Evolutionary conservation across 1,140 invertebrate species (phyloP).

Genomic region (Solenopsis invicta): DNA sequence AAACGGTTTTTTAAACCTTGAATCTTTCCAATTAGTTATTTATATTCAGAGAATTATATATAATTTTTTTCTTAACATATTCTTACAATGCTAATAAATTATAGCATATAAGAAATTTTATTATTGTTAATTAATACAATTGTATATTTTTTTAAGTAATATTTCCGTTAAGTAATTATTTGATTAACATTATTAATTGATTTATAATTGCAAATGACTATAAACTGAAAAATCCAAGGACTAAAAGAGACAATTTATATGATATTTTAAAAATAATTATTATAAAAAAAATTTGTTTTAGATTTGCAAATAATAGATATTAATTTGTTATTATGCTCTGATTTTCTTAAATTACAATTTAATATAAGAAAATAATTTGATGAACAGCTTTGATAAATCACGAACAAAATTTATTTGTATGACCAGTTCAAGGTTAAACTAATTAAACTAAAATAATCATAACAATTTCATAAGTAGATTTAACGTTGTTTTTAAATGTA

Average conservation of each 20-base stretch:
- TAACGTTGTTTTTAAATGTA: neutral
- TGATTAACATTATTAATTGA: neutral
- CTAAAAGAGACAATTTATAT: neutral
- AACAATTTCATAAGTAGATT: slow-evolving; percentile 6
- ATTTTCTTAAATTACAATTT: slow-evolving; percentile 11
- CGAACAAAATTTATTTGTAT: neutral
- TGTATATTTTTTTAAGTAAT: neutral
- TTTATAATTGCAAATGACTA: neutral
- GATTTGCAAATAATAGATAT: neutral
- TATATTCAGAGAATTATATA: neutral
- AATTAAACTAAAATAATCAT: slow-evolving; percentile 1
- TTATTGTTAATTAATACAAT: slow-evolving; percentile 5
- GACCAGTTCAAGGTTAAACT: slow-evolving; percentile 19
- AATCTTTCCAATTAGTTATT: neutral
- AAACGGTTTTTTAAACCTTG: neutral
- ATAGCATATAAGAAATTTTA: neutral
- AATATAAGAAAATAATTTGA: neutral
- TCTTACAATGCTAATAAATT: neutral
- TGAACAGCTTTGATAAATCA: neutral
- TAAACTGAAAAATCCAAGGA: neutral
- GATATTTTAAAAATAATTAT: slow-evolving; percentile 8
- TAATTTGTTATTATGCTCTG: neutral
- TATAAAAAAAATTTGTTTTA: neutral
- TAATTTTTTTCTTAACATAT: neutral
- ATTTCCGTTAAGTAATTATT: neutral